Evolutionary conservation across 2,797 vertebrate species (phyloP).

Genomic region (Rhabdomys pumilio): DNA sequence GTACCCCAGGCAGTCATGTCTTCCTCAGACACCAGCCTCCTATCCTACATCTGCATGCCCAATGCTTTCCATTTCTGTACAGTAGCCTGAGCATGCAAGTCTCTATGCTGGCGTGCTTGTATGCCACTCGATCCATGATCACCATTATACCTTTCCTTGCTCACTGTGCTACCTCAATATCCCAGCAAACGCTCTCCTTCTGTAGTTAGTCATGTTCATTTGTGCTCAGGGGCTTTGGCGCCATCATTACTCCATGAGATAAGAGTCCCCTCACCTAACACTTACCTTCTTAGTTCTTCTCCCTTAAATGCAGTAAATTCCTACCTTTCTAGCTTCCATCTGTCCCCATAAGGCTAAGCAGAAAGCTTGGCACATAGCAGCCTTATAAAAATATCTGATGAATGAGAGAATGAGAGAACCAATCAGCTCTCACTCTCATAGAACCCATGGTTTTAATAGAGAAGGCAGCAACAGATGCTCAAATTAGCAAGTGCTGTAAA

Average conservation of each 20-base stretch:
- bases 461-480: background rate
- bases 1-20: fast-evolving
- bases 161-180: fast-evolving
- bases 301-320: too few species aligned
- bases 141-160: background rate
- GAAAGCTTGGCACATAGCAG: background rate
- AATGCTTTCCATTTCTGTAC: background rate
- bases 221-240: background rate
- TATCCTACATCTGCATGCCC: fast-evolving
- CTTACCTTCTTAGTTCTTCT: background rate
- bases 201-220: background rate
- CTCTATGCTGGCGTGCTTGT: fast-evolving
- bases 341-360: background rate
- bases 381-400: background rate
- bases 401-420: background rate
- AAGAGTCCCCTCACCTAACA: too few species aligned
- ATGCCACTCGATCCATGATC: background rate
- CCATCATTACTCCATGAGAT: background rate
- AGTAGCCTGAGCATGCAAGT: background rate
- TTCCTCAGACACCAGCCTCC: background rate
- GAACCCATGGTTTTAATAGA: background rate
- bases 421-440: background rate
- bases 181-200: too few species aligned
- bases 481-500: background rate
- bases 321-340: background rate